phyloP scores from a whole-genome alignment of 2,888 invertebrate species.

The Limnephilus rhombicus region DNA sequence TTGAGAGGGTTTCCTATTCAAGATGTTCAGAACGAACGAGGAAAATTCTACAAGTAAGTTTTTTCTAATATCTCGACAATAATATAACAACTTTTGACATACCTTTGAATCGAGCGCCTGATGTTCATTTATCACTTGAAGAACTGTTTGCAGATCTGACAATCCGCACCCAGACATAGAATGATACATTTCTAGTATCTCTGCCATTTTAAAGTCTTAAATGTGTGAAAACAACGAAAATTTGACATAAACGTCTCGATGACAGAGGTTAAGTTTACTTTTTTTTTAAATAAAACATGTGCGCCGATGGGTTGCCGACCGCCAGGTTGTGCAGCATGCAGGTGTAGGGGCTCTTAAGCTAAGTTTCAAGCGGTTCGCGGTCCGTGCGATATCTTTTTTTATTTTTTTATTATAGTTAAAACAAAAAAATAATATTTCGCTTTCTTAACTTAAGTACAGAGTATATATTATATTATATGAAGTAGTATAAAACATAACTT shows the following conservation, averaged over 20 bases:
- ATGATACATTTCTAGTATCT: slow-evolving; percentile 48
- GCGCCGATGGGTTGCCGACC: background rate
- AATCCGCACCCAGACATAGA: slow-evolving; percentile 42
- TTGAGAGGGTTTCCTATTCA: background rate
- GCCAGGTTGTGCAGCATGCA: background rate
- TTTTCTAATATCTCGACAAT: background rate
- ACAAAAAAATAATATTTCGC: too few relatives aligned
- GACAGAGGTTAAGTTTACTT: background rate
- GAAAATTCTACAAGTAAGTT: background rate
- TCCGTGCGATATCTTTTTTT: background rate
- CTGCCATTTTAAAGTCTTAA: slow-evolving; percentile 41
- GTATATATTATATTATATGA: too few relatives aligned
- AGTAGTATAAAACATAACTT: too few relatives aligned
- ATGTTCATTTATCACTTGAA: slow-evolving; percentile 68
- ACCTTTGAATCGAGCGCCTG: slow-evolving; percentile 68
- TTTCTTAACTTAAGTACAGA: too few relatives aligned
- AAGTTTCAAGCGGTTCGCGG: background rate
- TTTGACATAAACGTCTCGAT: background rate
- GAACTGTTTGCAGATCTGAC: slow-evolving; percentile 66
- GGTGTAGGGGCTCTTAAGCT: background rate
- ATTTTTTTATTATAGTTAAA: background rate
- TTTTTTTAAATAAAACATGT: background rate
- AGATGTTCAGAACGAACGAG: background rate
- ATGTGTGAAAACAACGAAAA: background rate
- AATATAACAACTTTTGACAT: slow-evolving; percentile 51